Evolutionary conservation across 2,113 vertebrate genomes (phyloP).

Genomic region (Antennarius striatus): DNA sequence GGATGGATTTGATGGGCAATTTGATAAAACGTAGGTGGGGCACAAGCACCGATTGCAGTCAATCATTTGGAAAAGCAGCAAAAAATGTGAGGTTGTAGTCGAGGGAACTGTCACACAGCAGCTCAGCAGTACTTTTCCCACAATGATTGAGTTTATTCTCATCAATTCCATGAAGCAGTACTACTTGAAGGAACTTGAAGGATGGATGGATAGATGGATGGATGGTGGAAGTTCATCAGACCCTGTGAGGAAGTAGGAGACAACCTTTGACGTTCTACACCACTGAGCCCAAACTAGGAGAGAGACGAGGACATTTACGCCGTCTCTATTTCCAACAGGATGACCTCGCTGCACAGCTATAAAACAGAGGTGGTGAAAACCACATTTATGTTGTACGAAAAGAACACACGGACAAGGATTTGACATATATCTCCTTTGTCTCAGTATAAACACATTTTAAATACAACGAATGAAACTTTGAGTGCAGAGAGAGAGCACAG

Average conservation of each 20-base stretch:
- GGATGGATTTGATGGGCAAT: slow-evolving; percentile 17
- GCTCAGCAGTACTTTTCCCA: slow-evolving; percentile 25
- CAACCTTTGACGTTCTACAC: slow-evolving; percentile 5
- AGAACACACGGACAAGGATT: neutral
- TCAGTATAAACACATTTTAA: no score
- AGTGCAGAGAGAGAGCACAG: no score
- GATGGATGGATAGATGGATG: no score
- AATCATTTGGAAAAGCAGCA: slow-evolving; percentile 27
- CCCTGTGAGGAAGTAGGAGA: slow-evolving; percentile 9
- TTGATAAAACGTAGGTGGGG: slow-evolving; percentile 30
- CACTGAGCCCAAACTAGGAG: slow-evolving; percentile 29
- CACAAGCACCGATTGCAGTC: slow-evolving; percentile 16
- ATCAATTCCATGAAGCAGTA: neutral
- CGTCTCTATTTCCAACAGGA: neutral
- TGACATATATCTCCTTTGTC: neutral
- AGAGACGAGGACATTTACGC: neutral
- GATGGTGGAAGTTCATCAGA: neutral
- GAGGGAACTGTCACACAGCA: slow-evolving; percentile 4
- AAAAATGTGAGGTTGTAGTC: slow-evolving; percentile 15
- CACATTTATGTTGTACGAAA: neutral
- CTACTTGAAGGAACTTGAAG: no score
- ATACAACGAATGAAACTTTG: no score
- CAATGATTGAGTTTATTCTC: neutral
- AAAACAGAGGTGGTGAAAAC: slow-evolving; percentile 21
- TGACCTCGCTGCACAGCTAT: slow-evolving; percentile 5